phyloP scores from a whole-genome alignment of 2,797 vertebrate species.

The Hybognathus amarus region DNA sequence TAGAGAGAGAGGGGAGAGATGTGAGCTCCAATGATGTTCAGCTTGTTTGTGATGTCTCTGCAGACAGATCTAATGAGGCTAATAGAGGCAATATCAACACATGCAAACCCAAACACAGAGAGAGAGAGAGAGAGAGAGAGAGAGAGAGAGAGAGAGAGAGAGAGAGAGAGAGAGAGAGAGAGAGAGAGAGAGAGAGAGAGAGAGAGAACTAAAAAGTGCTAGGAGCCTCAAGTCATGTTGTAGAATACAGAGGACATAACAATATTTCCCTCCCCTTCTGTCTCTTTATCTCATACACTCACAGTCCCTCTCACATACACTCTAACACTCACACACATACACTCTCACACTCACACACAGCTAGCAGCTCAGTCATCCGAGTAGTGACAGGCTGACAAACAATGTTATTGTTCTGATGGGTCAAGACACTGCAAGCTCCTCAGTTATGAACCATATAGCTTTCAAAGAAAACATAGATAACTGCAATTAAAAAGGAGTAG shows the following conservation, averaged over 20 bases:
- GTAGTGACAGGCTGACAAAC: constrained; percentile 59
- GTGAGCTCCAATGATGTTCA: constrained; percentile 42
- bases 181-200: background rate
- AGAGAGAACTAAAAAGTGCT: constrained; percentile 4
- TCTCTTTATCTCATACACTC: constrained; percentile 38
- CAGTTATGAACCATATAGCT: constrained; percentile 25
- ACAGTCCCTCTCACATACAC: constrained; percentile 11
- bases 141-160: no score
- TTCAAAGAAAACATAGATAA: constrained; percentile 35
- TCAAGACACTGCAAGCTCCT: constrained; percentile 50
- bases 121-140: no score
- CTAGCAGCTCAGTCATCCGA: constrained; percentile 53
- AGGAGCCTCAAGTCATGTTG: constrained; percentile 43
- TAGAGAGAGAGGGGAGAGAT: constrained; percentile 8
- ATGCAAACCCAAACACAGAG: constrained; percentile 49
- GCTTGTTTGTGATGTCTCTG: constrained; percentile 53
- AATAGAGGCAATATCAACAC: constrained; percentile 57
- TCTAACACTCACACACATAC: constrained; percentile 24
- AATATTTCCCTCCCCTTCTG: constrained; percentile 50
- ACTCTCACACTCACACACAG: constrained; percentile 24
- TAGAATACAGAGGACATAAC: constrained; percentile 52
- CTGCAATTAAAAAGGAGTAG: constrained; percentile 14
- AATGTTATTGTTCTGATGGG: constrained; percentile 53
- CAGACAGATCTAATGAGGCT: constrained; percentile 61
- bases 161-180: no score